phyloP scores from a whole-genome alignment of 2,888 invertebrate genomes.

The Lepidocyrtinus sp. region DNA sequence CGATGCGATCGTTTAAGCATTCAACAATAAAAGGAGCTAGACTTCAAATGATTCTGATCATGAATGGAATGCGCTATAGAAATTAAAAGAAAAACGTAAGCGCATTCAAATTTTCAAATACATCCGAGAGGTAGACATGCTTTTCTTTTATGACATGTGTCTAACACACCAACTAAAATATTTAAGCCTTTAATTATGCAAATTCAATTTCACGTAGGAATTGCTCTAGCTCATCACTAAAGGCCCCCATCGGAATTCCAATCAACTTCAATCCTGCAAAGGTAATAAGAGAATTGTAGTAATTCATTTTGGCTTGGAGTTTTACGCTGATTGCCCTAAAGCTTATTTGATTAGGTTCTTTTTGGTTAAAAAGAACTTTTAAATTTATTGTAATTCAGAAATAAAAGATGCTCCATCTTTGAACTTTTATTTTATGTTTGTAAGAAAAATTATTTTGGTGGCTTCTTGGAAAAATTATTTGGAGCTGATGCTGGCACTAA shows the following conservation, averaged over 20 bases:
- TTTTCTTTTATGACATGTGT: conserved; percentile 17
- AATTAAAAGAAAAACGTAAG: background rate
- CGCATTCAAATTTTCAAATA: background rate
- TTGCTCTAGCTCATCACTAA: no score
- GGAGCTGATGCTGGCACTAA: no score
- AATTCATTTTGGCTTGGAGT: background rate
- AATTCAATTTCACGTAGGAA: conserved; percentile 22
- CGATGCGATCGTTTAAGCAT: background rate
- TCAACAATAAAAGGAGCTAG: conserved; percentile 1
- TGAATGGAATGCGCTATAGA: conserved; percentile 8
- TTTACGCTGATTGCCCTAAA: no score
- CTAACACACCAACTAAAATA: conserved; percentile 36
- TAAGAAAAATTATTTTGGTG: no score
- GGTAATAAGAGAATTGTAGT: conserved; percentile 1
- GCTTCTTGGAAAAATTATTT: no score
- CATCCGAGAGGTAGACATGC: no score
- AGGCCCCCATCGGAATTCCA: background rate
- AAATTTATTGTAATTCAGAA: conserved; percentile 17
- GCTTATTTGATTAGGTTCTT: no score
- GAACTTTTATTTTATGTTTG: no score
- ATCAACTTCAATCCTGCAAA: background rate
- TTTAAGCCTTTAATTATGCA: conserved; percentile 64
- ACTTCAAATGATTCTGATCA: conserved; percentile 10
- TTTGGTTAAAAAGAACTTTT: no score
- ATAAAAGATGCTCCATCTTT: conserved; percentile 16